Evolutionary conservation across 2,113 vertebrate species (phyloP).

Genomic region (Hemichromis elongatus): DNA sequence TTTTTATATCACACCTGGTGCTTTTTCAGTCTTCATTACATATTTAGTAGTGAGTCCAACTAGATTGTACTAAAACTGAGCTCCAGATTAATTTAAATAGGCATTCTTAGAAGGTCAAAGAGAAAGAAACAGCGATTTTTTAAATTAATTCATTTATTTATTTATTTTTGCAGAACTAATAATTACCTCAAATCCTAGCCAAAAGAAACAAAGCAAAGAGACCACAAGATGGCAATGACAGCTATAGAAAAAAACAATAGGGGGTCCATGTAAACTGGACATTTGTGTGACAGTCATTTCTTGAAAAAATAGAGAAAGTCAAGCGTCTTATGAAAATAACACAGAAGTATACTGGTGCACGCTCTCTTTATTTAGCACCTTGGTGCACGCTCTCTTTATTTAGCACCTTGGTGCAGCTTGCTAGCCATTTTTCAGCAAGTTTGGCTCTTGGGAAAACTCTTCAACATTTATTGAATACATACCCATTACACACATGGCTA

Average conservation of each 20-base stretch:
- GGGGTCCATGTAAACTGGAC: not conserved
- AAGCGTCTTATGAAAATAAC: not conserved
- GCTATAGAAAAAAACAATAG: not conserved
- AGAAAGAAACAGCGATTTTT: not conserved
- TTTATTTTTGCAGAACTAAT: not conserved
- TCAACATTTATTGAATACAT: slow-evolving; percentile 29
- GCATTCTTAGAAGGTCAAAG: not conserved
- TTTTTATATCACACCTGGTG: not conserved
- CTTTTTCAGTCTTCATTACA: not conserved
- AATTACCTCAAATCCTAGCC: not conserved
- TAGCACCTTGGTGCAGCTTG: not conserved
- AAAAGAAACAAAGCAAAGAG: not conserved
- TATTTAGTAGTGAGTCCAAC: not conserved
- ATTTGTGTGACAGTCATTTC: not conserved
- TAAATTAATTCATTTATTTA: accelerated
- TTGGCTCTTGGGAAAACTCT: slow-evolving; percentile 15
- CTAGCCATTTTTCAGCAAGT: not conserved
- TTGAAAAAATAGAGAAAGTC: not conserved
- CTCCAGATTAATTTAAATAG: not conserved
- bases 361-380: not conserved
- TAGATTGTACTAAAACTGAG: not conserved
- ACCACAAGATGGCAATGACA: not conserved
- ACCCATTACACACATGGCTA: slow-evolving; percentile 48
- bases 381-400: not conserved
- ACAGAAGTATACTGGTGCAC: not conserved